Conservation (phyloP, 2,888 invertebrate species). For the Calliopum simillimum region DNA sequence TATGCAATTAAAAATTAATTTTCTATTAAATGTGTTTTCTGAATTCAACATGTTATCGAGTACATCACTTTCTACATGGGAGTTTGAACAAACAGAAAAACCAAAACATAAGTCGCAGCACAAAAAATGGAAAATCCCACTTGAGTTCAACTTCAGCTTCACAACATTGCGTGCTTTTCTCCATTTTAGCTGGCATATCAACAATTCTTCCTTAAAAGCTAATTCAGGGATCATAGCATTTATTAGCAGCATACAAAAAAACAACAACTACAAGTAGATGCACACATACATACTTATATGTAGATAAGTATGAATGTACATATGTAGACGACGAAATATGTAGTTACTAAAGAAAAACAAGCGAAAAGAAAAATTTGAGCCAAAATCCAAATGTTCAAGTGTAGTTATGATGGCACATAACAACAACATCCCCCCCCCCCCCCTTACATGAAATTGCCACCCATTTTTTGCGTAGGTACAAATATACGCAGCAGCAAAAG, state of each 20-base stretch:
- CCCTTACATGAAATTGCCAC: background rate
- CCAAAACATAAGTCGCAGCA: too few relatives aligned
- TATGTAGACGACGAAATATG: background rate
- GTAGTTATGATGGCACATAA: conserved; percentile 20
- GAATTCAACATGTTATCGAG: too few relatives aligned
- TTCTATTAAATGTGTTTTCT: too few relatives aligned
- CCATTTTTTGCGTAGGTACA: conserved; percentile 4
- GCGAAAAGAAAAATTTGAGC: conserved; percentile 13
- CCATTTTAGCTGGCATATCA: background rate
- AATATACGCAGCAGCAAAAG: background rate
- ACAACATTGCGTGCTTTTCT: background rate
- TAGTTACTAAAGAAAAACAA: background rate
- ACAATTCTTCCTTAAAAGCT: conserved; percentile 46
- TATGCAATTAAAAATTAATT: too few relatives aligned
- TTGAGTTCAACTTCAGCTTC: conserved; percentile 3
- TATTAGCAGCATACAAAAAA: conserved; percentile 33
- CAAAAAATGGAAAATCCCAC: conserved; percentile 21
- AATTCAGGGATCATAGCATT: conserved; percentile 57
- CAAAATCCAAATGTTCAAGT: conserved; percentile 36
- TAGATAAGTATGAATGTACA: too few relatives aligned
- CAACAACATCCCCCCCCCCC: background rate
- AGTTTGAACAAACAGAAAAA: too few relatives aligned
- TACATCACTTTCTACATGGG: too few relatives aligned
- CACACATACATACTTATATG: too few relatives aligned
- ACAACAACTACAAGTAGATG: conserved; percentile 12